Evolutionary conservation across 2,797 vertebrate genomes (phyloP), one percentile per base, ranked within the genome.

Genomic region (Iguana delicatissima): DNA sequence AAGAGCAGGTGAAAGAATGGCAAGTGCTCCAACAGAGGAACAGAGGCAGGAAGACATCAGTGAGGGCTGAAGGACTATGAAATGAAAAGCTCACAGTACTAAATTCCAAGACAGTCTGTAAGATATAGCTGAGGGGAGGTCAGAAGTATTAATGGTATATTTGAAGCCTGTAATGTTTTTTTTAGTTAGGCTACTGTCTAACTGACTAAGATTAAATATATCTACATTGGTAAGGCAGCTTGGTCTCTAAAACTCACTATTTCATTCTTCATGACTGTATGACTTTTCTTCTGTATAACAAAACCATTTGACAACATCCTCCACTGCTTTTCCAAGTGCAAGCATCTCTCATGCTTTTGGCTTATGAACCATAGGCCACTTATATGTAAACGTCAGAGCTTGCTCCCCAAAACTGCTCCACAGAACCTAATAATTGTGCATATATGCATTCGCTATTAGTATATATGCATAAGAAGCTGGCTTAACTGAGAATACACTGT

Each of bases 261-360:
- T 55, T 76, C 12, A 32, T 22, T 83, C 80, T 59, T 42, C n/a
- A 76, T 89, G 3, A 89, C 62, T n/a, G 22, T 35, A 29, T 46
- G 35, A 18, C 42, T 76, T 64, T 89, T 50, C 80, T 73, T 38
- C 42, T n/a, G 59, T 82, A 24, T 4, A 85, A 73, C 79, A 92
- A 76, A 35, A 24, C 88, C 80, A 67, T 86, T 42, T 84, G 64
- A 52, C 59, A 89, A 57, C 79, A 89, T 0, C 7, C 83, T 0
- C n/a, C 8, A 29, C 0, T 69, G 86, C 89, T 83, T 74, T 87
- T 52, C 57, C 24, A 88, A 42, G 29, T 62, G 26, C 80, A 57
- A 73, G 57, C 73, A 57, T 5, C n/a, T 42, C 3, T 0, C 24
- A 77, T 46, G 42, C 35, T 46, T 59, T 55, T 8, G 1, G 52